These are phyloP conservation scores for Nematolebias whitei DNA, from an alignment of 2,113 vertebrate genomes.

Conservation along the genomic window DNA sequence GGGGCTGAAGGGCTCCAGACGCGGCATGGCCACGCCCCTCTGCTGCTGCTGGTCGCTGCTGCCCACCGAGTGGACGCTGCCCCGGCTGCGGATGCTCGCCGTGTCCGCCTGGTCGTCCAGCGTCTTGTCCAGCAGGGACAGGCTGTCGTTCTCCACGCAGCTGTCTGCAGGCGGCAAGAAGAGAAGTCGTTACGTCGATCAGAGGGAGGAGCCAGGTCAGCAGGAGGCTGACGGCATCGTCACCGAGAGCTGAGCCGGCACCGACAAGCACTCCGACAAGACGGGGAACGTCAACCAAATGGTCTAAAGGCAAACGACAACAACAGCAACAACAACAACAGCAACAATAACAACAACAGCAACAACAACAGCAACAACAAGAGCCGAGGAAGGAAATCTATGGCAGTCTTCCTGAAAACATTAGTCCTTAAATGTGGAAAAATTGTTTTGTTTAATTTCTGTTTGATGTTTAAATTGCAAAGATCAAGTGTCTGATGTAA, in stretches of 20 bases:
- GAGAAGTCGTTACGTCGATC: neutral
- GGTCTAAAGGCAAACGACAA: too few relatives aligned
- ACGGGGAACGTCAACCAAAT: too few relatives aligned
- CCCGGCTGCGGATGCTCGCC: slow-evolving; percentile 87
- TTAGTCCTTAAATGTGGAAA: too few relatives aligned
- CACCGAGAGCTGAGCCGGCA: too few relatives aligned
- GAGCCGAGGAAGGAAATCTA: too few relatives aligned
- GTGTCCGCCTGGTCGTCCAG: slow-evolving; percentile 89
- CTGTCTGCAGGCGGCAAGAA: slow-evolving; percentile 81
- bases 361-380: too few relatives aligned
- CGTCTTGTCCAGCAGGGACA: slow-evolving; percentile 91
- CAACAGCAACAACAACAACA: too few relatives aligned
- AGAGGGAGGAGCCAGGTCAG: neutral
- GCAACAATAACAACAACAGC: too few relatives aligned
- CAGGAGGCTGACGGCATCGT: neutral
- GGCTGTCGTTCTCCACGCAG: slow-evolving; percentile 93
- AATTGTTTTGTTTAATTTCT: neutral
- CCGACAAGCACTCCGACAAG: too few relatives aligned
- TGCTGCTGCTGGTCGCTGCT: slow-evolving; percentile 85
- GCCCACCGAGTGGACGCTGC: slow-evolving; percentile 83
- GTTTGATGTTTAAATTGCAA: neutral
- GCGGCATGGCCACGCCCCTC: slow-evolving; percentile 91
- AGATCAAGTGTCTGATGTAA: neutral
- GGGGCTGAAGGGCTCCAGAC: slow-evolving; percentile 87
- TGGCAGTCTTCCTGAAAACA: neutral